These are phyloP conservation scores for Hyalella azteca DNA, from an alignment of 2,888 invertebrate genomes.

Conservation along the genomic window DNA sequence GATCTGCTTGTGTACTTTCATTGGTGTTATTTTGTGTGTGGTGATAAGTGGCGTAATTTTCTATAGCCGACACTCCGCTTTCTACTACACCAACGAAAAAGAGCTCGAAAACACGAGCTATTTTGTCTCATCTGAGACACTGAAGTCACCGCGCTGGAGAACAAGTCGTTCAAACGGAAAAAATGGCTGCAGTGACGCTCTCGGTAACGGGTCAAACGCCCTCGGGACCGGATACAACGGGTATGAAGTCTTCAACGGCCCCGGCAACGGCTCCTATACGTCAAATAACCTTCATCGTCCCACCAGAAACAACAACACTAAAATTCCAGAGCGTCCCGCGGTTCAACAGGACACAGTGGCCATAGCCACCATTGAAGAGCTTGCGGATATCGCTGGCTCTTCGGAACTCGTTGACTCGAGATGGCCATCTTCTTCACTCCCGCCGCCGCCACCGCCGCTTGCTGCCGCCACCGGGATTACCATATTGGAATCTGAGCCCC, in stretches of 20 bases:
- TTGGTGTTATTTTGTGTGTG: conserved; percentile 66
- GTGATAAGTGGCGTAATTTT: conserved; percentile 68
- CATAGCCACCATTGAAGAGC: conserved; percentile 55
- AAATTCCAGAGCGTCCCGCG: conserved; percentile 21
- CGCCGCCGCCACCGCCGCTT: not conserved
- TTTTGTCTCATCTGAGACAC: conserved; percentile 6
- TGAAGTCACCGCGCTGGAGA: conserved; percentile 19
- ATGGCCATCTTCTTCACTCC: conserved; percentile 35
- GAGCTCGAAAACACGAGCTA: conserved; percentile 62
- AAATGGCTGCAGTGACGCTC: not conserved
- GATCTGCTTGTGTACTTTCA: conserved; percentile 65
- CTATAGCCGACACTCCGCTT: conserved; percentile 74
- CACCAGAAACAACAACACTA: conserved; percentile 47
- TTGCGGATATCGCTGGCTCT: conserved; percentile 53
- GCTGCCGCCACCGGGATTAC: conserved; percentile 32
- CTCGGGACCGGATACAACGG: too few relatives aligned
- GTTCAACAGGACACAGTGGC: conserved; percentile 44
- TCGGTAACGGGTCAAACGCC: conserved; percentile 4
- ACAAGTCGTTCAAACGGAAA: conserved; percentile 2
- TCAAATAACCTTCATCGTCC: too few relatives aligned
- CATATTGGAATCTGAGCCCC: conserved; percentile 34
- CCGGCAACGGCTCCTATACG: conserved; percentile 1
- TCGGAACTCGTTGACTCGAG: conserved; percentile 49
- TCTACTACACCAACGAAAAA: conserved; percentile 82
- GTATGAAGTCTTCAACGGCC: not conserved